phyloP scores from a whole-genome alignment of 37 sponge, comb jelly and placozoan genomes.

The Tethya wilhelma region DNA sequence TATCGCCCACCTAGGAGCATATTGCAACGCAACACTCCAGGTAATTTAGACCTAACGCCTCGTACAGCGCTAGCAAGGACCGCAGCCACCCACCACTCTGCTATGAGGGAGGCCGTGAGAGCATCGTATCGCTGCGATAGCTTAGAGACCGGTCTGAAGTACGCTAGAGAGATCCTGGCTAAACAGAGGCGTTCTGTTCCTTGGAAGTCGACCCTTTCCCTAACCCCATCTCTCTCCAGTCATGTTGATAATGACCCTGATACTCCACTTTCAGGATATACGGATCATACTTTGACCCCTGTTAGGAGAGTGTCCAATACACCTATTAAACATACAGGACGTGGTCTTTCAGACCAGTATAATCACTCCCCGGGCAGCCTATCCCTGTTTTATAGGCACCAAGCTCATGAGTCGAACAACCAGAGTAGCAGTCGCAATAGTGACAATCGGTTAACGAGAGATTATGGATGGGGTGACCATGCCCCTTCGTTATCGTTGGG shows the following conservation, averaged over 20 bases:
- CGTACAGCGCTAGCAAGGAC: slow-evolving; percentile 12
- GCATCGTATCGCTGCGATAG: slow-evolving; percentile 34
- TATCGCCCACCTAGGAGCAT: not conserved
- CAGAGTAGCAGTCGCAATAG: too few relatives aligned
- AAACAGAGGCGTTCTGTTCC: not conserved
- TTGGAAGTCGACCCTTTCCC: too few relatives aligned
- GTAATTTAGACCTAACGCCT: too few relatives aligned
- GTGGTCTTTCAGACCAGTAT: too few relatives aligned
- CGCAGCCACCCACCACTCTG: slow-evolving; percentile 33
- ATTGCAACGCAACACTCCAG: not conserved
- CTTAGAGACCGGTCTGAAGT: slow-evolving; percentile 2
- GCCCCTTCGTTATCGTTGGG: too few relatives aligned
- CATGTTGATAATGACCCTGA: not conserved
- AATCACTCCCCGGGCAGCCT: too few relatives aligned
- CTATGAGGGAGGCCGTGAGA: slow-evolving; percentile 32
- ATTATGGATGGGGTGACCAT: too few relatives aligned
- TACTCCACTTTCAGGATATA: not conserved
- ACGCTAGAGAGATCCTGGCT: slow-evolving; percentile 9
- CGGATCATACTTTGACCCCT: not conserved
- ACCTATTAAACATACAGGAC: too few relatives aligned
- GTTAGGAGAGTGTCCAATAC: too few relatives aligned
- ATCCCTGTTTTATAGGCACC: too few relatives aligned
- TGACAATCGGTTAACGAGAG: too few relatives aligned
- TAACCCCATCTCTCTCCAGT: slow-evolving; percentile 9
- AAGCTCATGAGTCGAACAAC: too few relatives aligned